These are phyloP conservation scores for Melospiza georgiana DNA, from an alignment of 2,113 vertebrate genomes.

Conservation along the genomic window DNA sequence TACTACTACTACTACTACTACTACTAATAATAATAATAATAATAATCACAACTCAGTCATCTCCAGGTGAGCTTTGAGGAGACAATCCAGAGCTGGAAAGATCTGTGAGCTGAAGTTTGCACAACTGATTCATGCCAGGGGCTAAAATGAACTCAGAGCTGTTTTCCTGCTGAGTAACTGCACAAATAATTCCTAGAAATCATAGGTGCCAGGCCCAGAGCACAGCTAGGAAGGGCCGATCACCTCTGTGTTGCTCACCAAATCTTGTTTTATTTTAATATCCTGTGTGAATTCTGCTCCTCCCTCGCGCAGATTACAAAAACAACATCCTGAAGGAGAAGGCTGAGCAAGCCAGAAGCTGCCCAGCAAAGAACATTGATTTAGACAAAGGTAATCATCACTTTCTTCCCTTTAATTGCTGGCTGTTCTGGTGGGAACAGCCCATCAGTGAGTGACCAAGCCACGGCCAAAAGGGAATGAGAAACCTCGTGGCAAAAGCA, in stretches of 20 bases:
- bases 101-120: background rate
- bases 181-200: background rate
- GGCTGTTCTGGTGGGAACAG: background rate
- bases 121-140: background rate
- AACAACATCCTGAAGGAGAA: slow-evolving; percentile 94
- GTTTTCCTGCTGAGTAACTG: background rate
- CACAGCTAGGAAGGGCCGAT: background rate
- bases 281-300: background rate
- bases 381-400: slow-evolving; percentile 87
- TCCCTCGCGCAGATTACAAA: slow-evolving; percentile 85
- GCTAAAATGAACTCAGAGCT: background rate
- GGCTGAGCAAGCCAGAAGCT: slow-evolving; percentile 73
- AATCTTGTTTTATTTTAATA: background rate
- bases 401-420: background rate
- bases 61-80: background rate
- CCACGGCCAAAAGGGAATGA: background rate
- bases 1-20: too few relatives aligned
- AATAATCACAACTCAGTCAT: too few relatives aligned
- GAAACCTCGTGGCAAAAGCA: background rate
- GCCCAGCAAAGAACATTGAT: slow-evolving; percentile 86
- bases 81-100: background rate
- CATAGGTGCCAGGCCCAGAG: background rate
- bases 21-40: too few relatives aligned
- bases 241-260: background rate
- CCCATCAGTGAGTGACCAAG: background rate